Conservation (phyloP, 2,113 vertebrate species). For the Collichthys lucidus region DNA sequence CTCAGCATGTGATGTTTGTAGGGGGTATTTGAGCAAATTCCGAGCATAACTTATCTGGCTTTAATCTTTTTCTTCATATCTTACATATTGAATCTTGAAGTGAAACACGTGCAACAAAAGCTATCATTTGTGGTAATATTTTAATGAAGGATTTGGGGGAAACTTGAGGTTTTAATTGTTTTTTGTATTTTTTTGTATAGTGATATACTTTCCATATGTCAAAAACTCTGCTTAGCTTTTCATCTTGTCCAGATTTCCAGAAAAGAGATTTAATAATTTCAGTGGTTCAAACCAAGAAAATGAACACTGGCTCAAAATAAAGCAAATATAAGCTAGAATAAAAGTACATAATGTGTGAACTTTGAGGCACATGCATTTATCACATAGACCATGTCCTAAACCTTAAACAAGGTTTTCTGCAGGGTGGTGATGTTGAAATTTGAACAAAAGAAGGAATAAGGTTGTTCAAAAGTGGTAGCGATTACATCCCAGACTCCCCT, state of each 20-base stretch:
- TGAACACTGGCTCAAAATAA: conserved; percentile 1
- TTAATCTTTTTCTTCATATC: background rate
- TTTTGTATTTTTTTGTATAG: background rate
- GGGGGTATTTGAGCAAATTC: conserved; percentile 10
- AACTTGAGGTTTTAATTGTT: background rate
- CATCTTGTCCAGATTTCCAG: background rate
- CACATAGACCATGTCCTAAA: background rate
- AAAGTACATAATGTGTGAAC: background rate
- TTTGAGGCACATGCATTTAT: conserved; percentile 21
- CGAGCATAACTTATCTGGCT: conserved; percentile 9
- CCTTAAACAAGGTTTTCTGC: background rate
- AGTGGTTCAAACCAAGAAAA: background rate
- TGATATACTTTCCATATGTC: background rate
- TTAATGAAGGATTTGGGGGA: background rate
- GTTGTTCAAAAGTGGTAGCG: conserved; percentile 40
- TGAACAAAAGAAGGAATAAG: conserved; percentile 20
- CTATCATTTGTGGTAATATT: background rate
- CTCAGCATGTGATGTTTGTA: conserved; percentile 25
- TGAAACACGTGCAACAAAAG: background rate
- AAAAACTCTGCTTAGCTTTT: background rate
- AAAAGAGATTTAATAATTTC: background rate
- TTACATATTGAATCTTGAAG: background rate
- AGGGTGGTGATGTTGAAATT: conserved; percentile 11
- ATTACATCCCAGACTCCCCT: conserved; percentile 37
- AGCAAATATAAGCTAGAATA: background rate